Evolutionary conservation across 2,888 invertebrate species (phyloP).

Genomic region (Pantelozetes paolii): DNA sequence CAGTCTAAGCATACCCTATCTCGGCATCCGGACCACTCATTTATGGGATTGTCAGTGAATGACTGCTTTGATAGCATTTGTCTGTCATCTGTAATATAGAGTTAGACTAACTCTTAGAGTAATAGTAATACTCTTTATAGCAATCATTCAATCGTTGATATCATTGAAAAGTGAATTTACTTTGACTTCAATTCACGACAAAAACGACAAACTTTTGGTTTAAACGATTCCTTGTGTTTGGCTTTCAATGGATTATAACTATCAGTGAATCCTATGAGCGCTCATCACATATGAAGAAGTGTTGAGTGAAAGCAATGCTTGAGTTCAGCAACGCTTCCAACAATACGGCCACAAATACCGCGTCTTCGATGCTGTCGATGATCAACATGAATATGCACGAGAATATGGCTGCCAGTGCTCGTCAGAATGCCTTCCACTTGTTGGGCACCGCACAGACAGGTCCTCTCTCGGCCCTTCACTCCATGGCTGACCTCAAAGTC

Average conservation of each 20-base stretch:
- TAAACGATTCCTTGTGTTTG: not conserved
- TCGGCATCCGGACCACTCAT: constrained; percentile 32
- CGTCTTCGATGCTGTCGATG: constrained; percentile 45
- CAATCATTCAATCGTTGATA: constrained; percentile 21
- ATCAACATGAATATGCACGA: constrained; percentile 47
- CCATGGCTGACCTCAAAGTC: constrained; percentile 46
- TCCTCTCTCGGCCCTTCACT: constrained; percentile 45
- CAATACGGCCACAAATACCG: not conserved
- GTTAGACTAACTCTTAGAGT: not conserved
- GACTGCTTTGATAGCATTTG: constrained; percentile 31
- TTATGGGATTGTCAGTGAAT: constrained; percentile 32
- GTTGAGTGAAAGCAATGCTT: constrained; percentile 22
- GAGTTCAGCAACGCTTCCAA: constrained; percentile 24
- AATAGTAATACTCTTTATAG: constrained; percentile 22
- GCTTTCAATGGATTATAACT: constrained; percentile 14
- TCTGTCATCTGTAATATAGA: constrained; percentile 35
- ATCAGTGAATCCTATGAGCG: not conserved
- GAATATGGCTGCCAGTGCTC: constrained; percentile 27
- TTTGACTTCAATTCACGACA: not conserved
- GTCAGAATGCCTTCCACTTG: constrained; percentile 33
- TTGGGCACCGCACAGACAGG: constrained; percentile 30
- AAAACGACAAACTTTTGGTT: not conserved
- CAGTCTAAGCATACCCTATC: constrained; percentile 27
- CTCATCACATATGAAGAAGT: not conserved
- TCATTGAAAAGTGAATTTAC: not conserved